Evolutionary conservation across 2,888 invertebrate species (phyloP).

Genomic region (Germaria angustata): DNA sequence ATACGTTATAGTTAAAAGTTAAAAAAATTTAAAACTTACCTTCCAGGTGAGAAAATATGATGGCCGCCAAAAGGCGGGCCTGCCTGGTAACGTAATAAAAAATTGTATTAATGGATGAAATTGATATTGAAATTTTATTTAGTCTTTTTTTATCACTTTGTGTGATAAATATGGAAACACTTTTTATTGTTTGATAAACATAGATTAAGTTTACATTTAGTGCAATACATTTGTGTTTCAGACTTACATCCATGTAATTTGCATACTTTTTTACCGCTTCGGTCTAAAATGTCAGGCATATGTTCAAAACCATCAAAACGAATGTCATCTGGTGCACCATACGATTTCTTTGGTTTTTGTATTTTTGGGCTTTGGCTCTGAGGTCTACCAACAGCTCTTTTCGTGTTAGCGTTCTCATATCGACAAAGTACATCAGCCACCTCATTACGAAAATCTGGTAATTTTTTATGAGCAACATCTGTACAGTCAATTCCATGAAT

Average conservation of each 20-base stretch:
- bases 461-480: background rate
- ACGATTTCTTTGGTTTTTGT: background rate
- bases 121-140: background rate
- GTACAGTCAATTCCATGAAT: background rate
- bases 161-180: background rate
- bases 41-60: background rate
- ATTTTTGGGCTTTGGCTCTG: background rate
- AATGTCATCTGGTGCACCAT: background rate
- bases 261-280: conserved; percentile 3
- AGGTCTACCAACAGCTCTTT: background rate
- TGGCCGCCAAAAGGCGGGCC: background rate
- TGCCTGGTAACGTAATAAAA: background rate
- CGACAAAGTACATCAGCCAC: conserved; percentile 3
- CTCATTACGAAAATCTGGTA: background rate
- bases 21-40: background rate
- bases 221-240: conserved; percentile 9
- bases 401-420: background rate
- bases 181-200: conserved; percentile 1
- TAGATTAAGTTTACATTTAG: background rate
- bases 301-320: background rate
- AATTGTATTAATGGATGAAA: background rate
- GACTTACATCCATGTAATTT: background rate
- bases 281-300: conserved; percentile 3
- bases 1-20: too few species aligned
- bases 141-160: background rate